Percentiles rank a stretch among this genome's conserved stretches.
These are phyloP conservation scores for Helarctos malayanus DNA, from an alignment of 2,797 vertebrate genomes.

Conservation along the genomic window DNA sequence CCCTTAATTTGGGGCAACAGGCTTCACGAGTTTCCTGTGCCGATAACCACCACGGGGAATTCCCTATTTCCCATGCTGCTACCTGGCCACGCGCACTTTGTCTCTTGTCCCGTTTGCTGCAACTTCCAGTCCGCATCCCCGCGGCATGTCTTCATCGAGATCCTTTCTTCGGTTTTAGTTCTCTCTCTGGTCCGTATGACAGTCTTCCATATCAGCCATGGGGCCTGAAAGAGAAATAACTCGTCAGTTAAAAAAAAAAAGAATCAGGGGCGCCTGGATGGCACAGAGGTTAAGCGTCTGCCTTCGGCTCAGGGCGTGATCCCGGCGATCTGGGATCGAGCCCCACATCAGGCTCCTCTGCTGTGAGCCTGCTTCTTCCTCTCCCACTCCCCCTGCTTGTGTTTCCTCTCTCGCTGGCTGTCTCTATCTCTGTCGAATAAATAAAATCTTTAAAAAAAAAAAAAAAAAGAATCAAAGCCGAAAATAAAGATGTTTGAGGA, in stretches of 20 bases:
- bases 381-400: no score
- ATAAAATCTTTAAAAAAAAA: no score
- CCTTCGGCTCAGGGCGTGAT: no score
- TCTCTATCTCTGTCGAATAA: no score
- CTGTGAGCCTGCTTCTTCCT: no score
- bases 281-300: no score
- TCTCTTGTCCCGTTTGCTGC: neutral
- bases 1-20: neutral
- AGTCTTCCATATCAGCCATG: neutral
- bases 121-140: no score
- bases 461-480: neutral
- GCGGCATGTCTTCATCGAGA: neutral
- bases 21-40: fast-evolving
- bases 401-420: no score
- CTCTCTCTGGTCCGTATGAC: neutral
- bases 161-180: neutral
- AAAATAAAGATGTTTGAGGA: slow-evolving; percentile 38
- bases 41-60: neutral
- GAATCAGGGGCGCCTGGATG: no score
- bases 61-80: neutral
- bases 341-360: no score
- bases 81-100: fast-evolving
- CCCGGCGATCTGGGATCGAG: no score
- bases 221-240: neutral
- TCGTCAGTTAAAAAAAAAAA: neutral